Conservation (phyloP, 2,113 vertebrate genomes). For the Phyllostomus discolor region DNA sequence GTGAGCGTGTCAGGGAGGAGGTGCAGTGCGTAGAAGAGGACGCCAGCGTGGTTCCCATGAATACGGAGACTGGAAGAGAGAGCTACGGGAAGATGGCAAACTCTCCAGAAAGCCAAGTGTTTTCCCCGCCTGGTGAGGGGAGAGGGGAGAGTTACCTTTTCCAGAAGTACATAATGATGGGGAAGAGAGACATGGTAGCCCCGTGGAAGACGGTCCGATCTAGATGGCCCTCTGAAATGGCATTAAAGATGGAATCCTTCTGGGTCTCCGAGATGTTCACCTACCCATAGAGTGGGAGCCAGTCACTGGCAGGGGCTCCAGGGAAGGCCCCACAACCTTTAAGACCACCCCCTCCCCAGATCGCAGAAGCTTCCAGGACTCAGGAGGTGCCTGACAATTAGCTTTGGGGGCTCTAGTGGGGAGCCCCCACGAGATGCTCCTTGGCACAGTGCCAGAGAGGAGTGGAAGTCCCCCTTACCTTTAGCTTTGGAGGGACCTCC, state of each 20-base stretch:
- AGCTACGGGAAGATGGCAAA: background rate
- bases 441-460: background rate
- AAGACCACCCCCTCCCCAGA: background rate
- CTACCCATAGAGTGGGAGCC: slow-evolving; percentile 57
- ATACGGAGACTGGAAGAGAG: background rate
- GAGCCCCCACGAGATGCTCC: background rate
- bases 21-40: background rate
- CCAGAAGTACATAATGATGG: slow-evolving; percentile 80
- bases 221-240: slow-evolving; percentile 62
- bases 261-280: slow-evolving; percentile 79
- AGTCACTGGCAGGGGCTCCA: background rate
- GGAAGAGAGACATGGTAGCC: slow-evolving; percentile 73
- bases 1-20: background rate
- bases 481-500: slow-evolving; percentile 72
- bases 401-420: background rate
- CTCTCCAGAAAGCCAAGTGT: background rate
- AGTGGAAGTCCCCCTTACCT: slow-evolving; percentile 64
- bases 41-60: background rate
- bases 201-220: slow-evolving; percentile 69
- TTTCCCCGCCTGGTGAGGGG: background rate
- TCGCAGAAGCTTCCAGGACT: background rate
- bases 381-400: background rate
- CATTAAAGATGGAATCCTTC: slow-evolving; percentile 62
- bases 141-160: slow-evolving; percentile 72
- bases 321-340: background rate